phyloP scores from a whole-genome alignment of 2,888 invertebrate species.

The Ormyrus rosae region DNA sequence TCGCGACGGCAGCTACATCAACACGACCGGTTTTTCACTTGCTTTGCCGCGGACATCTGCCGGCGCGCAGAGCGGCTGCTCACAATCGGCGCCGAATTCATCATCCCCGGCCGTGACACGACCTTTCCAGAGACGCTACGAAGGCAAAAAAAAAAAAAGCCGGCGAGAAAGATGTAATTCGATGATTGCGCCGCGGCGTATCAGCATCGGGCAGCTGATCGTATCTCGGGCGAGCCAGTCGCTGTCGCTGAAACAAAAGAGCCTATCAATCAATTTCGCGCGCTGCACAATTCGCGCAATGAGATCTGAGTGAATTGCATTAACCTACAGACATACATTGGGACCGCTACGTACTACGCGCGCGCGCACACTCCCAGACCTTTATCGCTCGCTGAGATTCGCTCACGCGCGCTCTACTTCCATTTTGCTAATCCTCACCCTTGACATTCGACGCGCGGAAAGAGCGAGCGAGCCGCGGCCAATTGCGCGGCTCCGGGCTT shows the following conservation, averaged over 20 bases:
- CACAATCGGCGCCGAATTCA: slow-evolving; percentile 51
- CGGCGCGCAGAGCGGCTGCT: slow-evolving; percentile 55
- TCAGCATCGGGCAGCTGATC: slow-evolving; percentile 17
- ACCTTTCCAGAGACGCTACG: slow-evolving; percentile 33
- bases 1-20: slow-evolving; percentile 75
- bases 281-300: slow-evolving; percentile 72
- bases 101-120: slow-evolving; percentile 52
- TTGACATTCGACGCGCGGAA: slow-evolving; percentile 30
- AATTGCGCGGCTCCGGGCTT: not conserved
- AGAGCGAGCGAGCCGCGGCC: not conserved
- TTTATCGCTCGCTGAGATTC: not conserved
- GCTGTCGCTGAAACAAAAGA: slow-evolving; percentile 62
- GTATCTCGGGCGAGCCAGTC: slow-evolving; percentile 31
- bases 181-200: slow-evolving; percentile 23
- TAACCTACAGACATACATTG: slow-evolving; percentile 75
- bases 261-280: slow-evolving; percentile 74
- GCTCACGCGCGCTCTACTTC: not conserved
- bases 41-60: slow-evolving; percentile 71
- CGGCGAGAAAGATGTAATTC: slow-evolving; percentile 19
- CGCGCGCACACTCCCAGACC: slow-evolving; percentile 48
- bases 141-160: not conserved
- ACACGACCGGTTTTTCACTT: slow-evolving; percentile 75
- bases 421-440: slow-evolving; percentile 27
- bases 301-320: slow-evolving; percentile 75
- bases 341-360: slow-evolving; percentile 29